A percentile compares a stretch with the other conserved stretches of the same genome.
These are phyloP conservation scores for Mayetiola destructor DNA, from an alignment of 2,888 invertebrate genomes.

Conservation along the genomic window DNA sequence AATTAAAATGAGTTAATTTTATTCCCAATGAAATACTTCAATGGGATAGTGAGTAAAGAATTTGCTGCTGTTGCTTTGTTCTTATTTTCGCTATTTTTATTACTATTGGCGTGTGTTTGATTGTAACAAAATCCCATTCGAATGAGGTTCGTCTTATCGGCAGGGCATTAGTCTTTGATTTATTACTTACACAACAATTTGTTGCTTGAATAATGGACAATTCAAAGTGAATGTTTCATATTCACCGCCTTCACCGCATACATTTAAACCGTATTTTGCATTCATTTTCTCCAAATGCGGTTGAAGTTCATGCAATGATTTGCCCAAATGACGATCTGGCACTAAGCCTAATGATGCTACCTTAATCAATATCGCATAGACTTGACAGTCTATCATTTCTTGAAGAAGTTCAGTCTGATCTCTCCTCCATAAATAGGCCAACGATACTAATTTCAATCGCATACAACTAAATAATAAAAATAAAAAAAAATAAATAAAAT, in stretches of 20 bases:
- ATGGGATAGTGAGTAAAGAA: no score
- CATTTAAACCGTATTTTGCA: constrained; percentile 84
- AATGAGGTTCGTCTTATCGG: no score
- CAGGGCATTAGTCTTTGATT: no score
- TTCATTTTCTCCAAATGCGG: constrained; percentile 78
- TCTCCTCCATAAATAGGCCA: constrained; percentile 92
- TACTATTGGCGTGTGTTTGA: no score
- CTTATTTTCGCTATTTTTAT: no score
- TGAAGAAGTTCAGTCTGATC: constrained; percentile 86
- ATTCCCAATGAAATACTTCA: no score
- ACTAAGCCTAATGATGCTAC: constrained; percentile 88
- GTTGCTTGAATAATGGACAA: constrained; percentile 87
- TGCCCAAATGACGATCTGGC: constrained; percentile 73
- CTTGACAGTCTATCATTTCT: constrained; percentile 89
- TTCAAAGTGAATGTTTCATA: constrained; percentile 96
- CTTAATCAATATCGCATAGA: constrained; percentile 94
- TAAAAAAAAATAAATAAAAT: background rate
- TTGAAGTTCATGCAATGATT: constrained; percentile 69
- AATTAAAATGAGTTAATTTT: no score
- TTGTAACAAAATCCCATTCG: no score
- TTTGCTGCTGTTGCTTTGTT: no score
- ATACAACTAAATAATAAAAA: constrained; percentile 40
- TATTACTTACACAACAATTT: constrained; percentile 70
- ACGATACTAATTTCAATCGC: constrained; percentile 71
- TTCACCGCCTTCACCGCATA: constrained; percentile 98